These are phyloP conservation scores for Orthonyx spaldingii DNA, from an alignment of 2,113 vertebrate species.

Conservation along the genomic window DNA sequence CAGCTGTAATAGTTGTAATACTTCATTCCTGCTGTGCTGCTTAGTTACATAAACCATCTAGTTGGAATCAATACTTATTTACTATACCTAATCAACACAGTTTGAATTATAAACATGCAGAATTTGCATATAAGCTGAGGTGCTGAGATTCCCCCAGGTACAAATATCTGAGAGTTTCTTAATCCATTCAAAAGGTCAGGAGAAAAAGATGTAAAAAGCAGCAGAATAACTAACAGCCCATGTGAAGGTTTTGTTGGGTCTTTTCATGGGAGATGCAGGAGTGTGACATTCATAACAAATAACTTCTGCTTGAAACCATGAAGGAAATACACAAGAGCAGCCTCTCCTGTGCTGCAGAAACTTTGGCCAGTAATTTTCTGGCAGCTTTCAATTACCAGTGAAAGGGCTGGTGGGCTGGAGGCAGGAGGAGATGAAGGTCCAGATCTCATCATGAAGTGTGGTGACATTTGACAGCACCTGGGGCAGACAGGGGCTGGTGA, in stretches of 20 bases:
- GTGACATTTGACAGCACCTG: background rate
- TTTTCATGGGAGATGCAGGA: background rate
- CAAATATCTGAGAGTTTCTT: background rate
- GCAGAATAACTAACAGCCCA: background rate
- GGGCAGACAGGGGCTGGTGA: background rate
- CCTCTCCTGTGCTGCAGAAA: background rate
- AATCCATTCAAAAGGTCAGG: background rate
- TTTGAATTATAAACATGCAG: slow-evolving; percentile 25
- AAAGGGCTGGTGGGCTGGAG: background rate
- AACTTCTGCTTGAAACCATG: background rate
- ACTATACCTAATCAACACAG: slow-evolving; percentile 60
- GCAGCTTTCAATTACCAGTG: background rate
- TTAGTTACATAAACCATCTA: slow-evolving; percentile 60
- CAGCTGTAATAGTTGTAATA: slow-evolving; percentile 57
- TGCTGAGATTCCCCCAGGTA: background rate
- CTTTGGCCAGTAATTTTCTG: background rate
- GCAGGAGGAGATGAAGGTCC: background rate
- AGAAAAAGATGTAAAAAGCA: background rate
- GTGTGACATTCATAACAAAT: slow-evolving; percentile 3
- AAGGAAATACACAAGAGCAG: background rate
- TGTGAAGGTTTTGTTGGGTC: background rate
- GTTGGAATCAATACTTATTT: slow-evolving; percentile 64
- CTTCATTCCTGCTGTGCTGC: slow-evolving; percentile 44
- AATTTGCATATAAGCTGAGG: slow-evolving; percentile 32
- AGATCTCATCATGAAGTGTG: fast-evolving